Evolutionary conservation across 1,140 invertebrate species (phyloP).

Genomic region (Chrysoperla carnea): DNA sequence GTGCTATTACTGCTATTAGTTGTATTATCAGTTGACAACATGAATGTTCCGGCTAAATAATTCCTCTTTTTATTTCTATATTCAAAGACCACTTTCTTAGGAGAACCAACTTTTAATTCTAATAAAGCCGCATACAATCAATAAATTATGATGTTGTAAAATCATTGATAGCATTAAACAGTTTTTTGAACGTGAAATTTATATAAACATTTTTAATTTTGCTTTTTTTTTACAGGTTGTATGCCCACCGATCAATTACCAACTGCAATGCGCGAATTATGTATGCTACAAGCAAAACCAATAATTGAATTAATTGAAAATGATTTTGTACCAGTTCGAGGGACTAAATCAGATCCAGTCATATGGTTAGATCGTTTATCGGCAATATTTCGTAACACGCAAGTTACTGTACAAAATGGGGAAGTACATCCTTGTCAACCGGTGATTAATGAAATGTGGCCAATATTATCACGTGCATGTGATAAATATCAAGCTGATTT

Average conservation of each 20-base stretch:
- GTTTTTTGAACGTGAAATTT: no score
- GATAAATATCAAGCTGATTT: slow-evolving; percentile 60
- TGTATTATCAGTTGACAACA: no score
- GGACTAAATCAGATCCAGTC: slow-evolving; percentile 57
- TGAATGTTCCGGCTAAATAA: no score
- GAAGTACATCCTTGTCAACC: slow-evolving; percentile 63
- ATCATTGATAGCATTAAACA: no score
- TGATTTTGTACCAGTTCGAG: slow-evolving; percentile 19
- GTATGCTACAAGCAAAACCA: slow-evolving; percentile 54
- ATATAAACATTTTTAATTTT: no score
- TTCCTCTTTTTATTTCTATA: no score
- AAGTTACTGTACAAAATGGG: slow-evolving; percentile 22
- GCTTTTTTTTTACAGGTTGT: slow-evolving; percentile 21
- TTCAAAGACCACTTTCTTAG: no score
- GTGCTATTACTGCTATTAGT: no score
- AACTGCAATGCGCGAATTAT: slow-evolving; percentile 58
- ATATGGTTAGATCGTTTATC: slow-evolving; percentile 86
- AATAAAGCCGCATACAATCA: no score
- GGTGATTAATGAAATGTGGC: slow-evolving; percentile 75
- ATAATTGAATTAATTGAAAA: slow-evolving; percentile 37
- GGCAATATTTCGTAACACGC: slow-evolving; percentile 65
- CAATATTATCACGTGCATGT: slow-evolving; percentile 60
- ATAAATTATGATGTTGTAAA: no score
- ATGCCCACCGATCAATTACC: slow-evolving; percentile 43
- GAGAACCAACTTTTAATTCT: no score